A percentile compares a stretch with the other conserved stretches of the same genome.
phyloP scores from a whole-genome alignment of 2,113 vertebrate genomes.

The Gobiocypris rarus region DNA sequence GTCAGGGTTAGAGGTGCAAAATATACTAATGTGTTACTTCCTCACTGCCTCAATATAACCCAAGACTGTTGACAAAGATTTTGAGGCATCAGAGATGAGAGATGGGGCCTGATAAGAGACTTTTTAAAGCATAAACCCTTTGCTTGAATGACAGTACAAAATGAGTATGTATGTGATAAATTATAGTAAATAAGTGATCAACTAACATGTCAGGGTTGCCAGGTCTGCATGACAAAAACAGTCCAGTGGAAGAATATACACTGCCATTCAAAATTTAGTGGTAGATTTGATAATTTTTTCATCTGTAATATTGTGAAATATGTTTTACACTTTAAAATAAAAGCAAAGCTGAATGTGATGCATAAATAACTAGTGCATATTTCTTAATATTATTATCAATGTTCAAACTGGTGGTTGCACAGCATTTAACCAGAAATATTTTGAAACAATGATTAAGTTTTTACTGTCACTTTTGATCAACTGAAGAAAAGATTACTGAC shows the following conservation, averaged over 20 bases:
- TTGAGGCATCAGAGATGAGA: neutral
- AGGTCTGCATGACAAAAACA: neutral
- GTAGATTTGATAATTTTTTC: too few relatives aligned
- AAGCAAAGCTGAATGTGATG: too few relatives aligned
- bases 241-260: too few relatives aligned
- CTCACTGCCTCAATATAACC: neutral
- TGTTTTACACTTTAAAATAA: too few relatives aligned
- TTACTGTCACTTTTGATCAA: neutral
- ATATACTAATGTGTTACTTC: conserved; percentile 13
- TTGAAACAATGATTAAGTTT: neutral
- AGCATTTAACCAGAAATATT: neutral
- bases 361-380: neutral
- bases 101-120: neutral
- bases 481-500: neutral
- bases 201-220: neutral
- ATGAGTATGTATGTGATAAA: neutral
- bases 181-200: neutral
- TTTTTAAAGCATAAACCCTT: neutral
- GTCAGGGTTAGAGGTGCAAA: conserved; percentile 2
- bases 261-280: too few relatives aligned
- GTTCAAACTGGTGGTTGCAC: neutral
- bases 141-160: neutral
- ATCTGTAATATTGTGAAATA: too few relatives aligned
- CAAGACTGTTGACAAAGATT: neutral
- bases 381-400: neutral